A percentile compares a stretch with the other conserved stretches of the same genome.
Evolutionary conservation across 2,888 invertebrate genomes (phyloP).

Genomic region (Meta bourneti): DNA sequence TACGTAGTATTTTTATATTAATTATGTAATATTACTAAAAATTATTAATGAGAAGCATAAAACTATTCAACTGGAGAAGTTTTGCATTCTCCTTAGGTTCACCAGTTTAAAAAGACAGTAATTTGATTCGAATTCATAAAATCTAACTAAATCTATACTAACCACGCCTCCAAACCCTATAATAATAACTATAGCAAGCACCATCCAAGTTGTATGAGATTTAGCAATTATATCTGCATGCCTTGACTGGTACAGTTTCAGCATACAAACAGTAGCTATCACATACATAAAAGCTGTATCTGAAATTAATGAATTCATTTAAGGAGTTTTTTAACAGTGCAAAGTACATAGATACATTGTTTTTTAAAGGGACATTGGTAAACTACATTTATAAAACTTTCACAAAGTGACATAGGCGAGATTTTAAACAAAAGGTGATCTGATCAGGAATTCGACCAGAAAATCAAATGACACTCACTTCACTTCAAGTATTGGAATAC

Average conservation of each 20-base stretch:
- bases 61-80: too few species aligned
- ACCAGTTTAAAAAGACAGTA: too few species aligned
- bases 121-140: too few species aligned
- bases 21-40: too few species aligned
- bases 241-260: constrained; percentile 92
- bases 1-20: too few species aligned
- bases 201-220: constrained; percentile 87
- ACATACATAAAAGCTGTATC: constrained; percentile 97
- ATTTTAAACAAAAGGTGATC: too few species aligned
- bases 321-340: neutral
- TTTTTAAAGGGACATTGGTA: neutral
- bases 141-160: constrained; percentile 35
- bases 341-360: neutral
- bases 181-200: constrained; percentile 89
- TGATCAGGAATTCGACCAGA: too few species aligned
- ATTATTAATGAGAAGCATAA: too few species aligned
- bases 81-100: too few species aligned
- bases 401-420: too few species aligned
- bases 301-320: constrained; percentile 81
- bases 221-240: constrained; percentile 93
- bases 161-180: constrained; percentile 77
- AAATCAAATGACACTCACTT: too few species aligned
- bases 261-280: constrained; percentile 91
- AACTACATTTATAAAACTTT: neutral
- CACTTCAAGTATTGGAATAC: too few species aligned